Conservation (phyloP, 2,797 vertebrate species). For the Leontocebus nigricollis region DNA sequence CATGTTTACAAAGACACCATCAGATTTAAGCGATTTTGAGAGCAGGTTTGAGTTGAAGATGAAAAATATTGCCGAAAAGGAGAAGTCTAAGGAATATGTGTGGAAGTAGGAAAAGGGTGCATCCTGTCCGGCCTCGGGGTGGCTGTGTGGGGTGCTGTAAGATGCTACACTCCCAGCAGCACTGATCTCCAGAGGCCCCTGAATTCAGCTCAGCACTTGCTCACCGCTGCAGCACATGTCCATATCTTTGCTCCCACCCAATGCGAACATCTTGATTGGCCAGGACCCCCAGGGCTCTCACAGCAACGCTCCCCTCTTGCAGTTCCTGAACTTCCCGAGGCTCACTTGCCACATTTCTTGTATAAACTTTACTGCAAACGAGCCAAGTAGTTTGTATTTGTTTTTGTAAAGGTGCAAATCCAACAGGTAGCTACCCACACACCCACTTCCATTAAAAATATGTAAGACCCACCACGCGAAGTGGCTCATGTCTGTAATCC, state of each 20-base stretch:
- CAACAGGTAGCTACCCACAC: background rate
- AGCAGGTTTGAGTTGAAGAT: background rate
- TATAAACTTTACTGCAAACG: background rate
- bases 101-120: background rate
- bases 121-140: background rate
- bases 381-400: background rate
- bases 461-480: too few species aligned
- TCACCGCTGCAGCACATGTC: background rate
- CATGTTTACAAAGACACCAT: constrained; percentile 8
- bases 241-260: too few species aligned
- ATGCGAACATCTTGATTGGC: background rate
- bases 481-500: background rate
- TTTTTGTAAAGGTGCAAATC: background rate
- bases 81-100: background rate
- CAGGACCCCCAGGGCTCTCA: background rate
- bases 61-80: background rate
- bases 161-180: too few species aligned
- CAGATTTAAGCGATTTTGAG: background rate
- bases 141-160: background rate
- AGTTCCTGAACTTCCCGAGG: background rate
- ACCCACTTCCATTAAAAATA: background rate
- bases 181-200: background rate
- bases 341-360: background rate
- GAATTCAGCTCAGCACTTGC: background rate
- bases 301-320: background rate